Conservation (phyloP, 2,113 vertebrate genomes). For the Motacilla alba region DNA sequence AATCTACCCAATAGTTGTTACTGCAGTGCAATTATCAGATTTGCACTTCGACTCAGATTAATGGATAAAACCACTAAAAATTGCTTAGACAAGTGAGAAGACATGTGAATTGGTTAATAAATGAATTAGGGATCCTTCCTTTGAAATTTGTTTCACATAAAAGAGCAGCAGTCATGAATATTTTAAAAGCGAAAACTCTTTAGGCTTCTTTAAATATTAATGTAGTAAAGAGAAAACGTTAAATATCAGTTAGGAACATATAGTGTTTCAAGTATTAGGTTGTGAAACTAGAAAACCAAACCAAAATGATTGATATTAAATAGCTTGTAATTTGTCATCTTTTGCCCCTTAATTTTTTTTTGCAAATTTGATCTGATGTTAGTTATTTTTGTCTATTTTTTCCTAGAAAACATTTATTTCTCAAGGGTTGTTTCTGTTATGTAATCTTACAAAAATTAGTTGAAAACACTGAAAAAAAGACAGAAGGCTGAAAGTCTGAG, state of each 20-base stretch:
- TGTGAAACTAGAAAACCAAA: not conserved
- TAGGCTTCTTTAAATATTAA: constrained; percentile 59
- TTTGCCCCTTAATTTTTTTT: not conserved
- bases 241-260: constrained; percentile 3
- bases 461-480: not conserved
- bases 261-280: not conserved
- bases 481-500: not conserved
- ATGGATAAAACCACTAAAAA: not conserved
- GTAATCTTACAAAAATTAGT: not conserved
- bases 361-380: not conserved
- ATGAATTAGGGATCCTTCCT: constrained; percentile 18
- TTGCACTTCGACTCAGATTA: not conserved
- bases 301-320: not conserved
- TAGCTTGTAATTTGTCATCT: not conserved
- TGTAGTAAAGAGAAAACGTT: constrained; percentile 27
- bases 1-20: not conserved
- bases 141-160: constrained; percentile 49
- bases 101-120: not conserved
- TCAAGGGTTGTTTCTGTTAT: not conserved
- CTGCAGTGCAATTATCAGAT: not conserved
- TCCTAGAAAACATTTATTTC: not conserved
- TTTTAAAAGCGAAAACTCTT: constrained; percentile 46
- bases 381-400: not conserved
- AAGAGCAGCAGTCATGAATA: constrained; percentile 41
- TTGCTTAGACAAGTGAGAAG: not conserved